Conservation (phyloP, 1,140 invertebrate species). For the Globodera rostochiensis region DNA sequence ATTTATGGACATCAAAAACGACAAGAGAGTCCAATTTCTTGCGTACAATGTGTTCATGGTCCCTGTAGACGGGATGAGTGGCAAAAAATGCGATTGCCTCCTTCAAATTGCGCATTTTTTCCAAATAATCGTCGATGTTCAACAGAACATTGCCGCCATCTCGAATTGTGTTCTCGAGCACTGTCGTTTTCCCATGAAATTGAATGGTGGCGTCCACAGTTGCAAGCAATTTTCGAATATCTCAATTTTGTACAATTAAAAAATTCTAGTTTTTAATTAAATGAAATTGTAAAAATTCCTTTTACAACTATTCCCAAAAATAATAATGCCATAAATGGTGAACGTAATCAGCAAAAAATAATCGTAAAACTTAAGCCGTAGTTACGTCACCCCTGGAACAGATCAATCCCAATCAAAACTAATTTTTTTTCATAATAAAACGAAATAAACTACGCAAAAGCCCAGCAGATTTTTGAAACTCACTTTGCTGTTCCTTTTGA, state of each 20-base stretch:
- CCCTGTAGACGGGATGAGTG: constrained; percentile 56
- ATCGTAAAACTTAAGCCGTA: too few species aligned
- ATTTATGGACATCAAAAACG: neutral
- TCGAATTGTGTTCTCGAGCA: constrained; percentile 54
- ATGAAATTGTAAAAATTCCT: too few species aligned
- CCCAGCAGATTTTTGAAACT: neutral
- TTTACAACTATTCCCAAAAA: too few species aligned
- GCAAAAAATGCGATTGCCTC: constrained; percentile 61
- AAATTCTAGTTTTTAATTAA: neutral
- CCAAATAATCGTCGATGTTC: constrained; percentile 57
- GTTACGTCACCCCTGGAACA: too few species aligned
- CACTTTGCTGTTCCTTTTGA: constrained; percentile 63
- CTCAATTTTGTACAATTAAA: constrained; percentile 37
- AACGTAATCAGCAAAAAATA: too few species aligned
- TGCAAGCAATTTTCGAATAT: constrained; percentile 61
- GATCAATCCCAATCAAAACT: too few species aligned
- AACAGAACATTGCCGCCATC: constrained; percentile 45
- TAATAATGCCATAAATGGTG: too few species aligned
- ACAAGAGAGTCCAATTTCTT: neutral
- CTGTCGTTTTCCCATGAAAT: constrained; percentile 63
- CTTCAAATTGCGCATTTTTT: constrained; percentile 61
- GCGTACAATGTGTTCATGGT: constrained; percentile 61
- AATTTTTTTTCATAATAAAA: too few species aligned
- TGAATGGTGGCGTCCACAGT: constrained; percentile 66
- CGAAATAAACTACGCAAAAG: too few species aligned